A percentile compares a stretch with the other conserved stretches of the same genome.
phyloP scores from a whole-genome alignment of 2,797 vertebrate genomes.

The Pseudomugil tenellus region DNA sequence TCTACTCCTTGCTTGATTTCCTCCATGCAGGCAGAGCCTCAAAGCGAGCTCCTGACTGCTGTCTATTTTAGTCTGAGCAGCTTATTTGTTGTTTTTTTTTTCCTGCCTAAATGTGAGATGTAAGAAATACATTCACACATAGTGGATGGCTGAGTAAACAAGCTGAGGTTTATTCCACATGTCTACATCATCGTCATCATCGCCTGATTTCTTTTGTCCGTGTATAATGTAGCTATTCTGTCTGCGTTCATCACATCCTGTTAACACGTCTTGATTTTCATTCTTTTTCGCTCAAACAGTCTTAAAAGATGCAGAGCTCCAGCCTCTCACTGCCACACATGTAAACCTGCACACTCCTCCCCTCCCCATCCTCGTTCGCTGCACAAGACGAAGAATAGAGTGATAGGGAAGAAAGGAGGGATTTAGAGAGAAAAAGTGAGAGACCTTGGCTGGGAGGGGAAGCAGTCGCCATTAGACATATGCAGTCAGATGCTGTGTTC shows the following conservation, averaged over 20 bases:
- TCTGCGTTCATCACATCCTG: not conserved
- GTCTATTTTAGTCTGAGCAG: slow-evolving; percentile 45
- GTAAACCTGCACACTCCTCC: slow-evolving; percentile 59
- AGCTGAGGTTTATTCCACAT: slow-evolving; percentile 8
- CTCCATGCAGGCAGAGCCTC: slow-evolving; percentile 41
- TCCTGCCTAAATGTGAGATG: slow-evolving; percentile 30
- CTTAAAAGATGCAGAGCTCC: slow-evolving; percentile 40
- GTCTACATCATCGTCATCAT: slow-evolving; percentile 3
- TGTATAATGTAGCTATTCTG: not conserved
- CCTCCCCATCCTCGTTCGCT: slow-evolving; percentile 51
- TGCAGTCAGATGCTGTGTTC: slow-evolving; percentile 70
- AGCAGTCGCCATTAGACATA: slow-evolving; percentile 69
- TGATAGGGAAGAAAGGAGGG: slow-evolving; percentile 67
- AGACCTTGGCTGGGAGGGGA: slow-evolving; percentile 59
- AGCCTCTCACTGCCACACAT: slow-evolving; percentile 38
- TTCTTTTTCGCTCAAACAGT: slow-evolving; percentile 6
- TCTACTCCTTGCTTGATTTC: slow-evolving; percentile 61
- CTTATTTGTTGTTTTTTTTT: slow-evolving; percentile 37
- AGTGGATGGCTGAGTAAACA: slow-evolving; percentile 35
- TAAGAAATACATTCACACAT: slow-evolving; percentile 19
- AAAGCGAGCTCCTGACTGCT: slow-evolving; percentile 42
- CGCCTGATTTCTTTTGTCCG: not conserved
- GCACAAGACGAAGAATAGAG: slow-evolving; percentile 63
- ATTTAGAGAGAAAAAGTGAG: slow-evolving; percentile 60
- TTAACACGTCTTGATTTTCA: not conserved